These are phyloP conservation scores for Acleris sparsana DNA, from an alignment of 2,888 invertebrate species.

Conservation along the genomic window DNA sequence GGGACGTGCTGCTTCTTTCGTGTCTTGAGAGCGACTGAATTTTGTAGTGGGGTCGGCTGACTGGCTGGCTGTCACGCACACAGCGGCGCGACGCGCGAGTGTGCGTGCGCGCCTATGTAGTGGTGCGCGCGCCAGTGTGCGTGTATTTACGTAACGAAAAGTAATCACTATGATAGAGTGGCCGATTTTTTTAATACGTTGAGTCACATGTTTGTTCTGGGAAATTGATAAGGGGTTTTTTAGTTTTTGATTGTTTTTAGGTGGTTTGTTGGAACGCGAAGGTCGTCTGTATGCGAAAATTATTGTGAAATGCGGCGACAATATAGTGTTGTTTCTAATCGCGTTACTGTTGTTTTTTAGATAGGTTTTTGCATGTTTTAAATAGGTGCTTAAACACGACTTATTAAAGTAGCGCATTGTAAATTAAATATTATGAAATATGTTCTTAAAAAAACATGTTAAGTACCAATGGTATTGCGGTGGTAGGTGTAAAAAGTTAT, in stretches of 20 bases:
- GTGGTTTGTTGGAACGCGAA: constrained; percentile 3
- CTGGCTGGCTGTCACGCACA: constrained; percentile 72
- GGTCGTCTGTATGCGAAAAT: constrained; percentile 37
- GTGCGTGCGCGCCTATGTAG: constrained; percentile 50
- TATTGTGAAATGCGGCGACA: neutral
- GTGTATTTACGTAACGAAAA: constrained; percentile 76
- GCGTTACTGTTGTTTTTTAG: too few species aligned
- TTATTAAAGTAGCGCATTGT: too few species aligned
- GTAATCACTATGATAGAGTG: constrained; percentile 76
- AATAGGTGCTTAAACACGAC: too few species aligned
- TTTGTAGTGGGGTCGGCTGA: constrained; percentile 80
- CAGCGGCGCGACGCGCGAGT: constrained; percentile 45
- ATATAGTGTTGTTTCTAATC: too few species aligned
- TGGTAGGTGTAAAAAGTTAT: too few species aligned
- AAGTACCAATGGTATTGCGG: too few species aligned
- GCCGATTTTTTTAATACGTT: constrained; percentile 75
- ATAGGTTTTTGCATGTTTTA: too few species aligned
- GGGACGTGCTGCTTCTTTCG: constrained; percentile 64
- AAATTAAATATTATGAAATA: too few species aligned
- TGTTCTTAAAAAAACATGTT: too few species aligned
- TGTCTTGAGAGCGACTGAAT: constrained; percentile 76
- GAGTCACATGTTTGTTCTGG: constrained; percentile 72
- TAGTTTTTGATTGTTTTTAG: constrained; percentile 5
- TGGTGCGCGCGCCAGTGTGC: constrained; percentile 43
- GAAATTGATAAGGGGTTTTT: constrained; percentile 36